Conservation (phyloP, 1,140 invertebrate species). For the Sitobion miscanthi region DNA sequence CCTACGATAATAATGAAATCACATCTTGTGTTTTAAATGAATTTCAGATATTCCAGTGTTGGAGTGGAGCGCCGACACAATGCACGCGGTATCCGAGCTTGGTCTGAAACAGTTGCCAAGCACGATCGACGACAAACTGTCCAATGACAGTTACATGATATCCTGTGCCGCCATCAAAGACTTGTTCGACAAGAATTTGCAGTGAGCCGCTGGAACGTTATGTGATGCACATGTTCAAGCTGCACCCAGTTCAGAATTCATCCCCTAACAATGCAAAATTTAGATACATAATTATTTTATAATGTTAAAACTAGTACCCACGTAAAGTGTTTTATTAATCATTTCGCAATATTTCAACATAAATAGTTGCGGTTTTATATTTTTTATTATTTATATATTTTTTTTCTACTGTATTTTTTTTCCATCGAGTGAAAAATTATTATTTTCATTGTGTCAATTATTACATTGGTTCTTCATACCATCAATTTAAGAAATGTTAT, state of each 20-base stretch:
- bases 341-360: background rate
- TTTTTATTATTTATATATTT: background rate
- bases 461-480: background rate
- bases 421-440: background rate
- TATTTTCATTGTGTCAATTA: background rate
- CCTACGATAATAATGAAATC: background rate
- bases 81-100: background rate
- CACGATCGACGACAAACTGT: background rate
- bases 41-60: background rate
- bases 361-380: background rate
- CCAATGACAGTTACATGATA: constrained; percentile 2
- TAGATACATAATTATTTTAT: background rate
- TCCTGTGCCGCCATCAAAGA: background rate
- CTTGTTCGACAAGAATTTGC: background rate
- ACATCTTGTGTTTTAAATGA: background rate
- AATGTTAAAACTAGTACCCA: background rate
- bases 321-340: background rate
- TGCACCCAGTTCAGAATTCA: background rate
- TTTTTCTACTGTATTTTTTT: background rate
- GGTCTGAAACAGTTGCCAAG: background rate
- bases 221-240: background rate
- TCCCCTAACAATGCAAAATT: background rate
- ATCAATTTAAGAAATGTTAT: background rate
- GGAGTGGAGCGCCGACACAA: background rate
- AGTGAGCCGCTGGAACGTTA: background rate